These are phyloP conservation scores for Eonycteris spelaea DNA, from an alignment of 2,113 vertebrate species.

Conservation along the genomic window DNA sequence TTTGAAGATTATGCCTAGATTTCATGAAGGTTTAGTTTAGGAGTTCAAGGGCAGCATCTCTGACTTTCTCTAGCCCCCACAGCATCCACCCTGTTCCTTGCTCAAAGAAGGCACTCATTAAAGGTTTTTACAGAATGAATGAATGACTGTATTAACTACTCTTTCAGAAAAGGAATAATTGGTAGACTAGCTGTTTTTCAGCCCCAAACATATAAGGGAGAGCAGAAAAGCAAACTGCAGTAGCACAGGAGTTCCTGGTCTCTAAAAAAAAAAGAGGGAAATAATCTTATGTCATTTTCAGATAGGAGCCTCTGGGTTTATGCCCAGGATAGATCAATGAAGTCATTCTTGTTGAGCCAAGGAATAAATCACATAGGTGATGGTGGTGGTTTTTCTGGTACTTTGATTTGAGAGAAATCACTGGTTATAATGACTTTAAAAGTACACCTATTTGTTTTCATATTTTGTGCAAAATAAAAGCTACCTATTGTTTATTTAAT, in stretches of 20 bases:
- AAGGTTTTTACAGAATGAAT: not conserved
- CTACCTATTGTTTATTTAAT: not conserved
- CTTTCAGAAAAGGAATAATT: not conserved
- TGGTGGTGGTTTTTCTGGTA: not conserved
- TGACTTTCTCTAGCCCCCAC: not conserved
- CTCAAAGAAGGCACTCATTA: not conserved
- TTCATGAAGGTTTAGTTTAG: not conserved
- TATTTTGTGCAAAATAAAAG: not conserved
- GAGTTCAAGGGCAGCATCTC: rapidly evolving
- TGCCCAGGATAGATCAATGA: not conserved
- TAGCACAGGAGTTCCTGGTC: not conserved
- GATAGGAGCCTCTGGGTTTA: not conserved
- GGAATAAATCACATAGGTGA: not conserved
- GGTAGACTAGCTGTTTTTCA: not conserved
- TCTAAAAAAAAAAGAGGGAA: not conserved
- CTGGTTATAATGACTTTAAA: not conserved
- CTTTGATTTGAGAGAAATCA: not conserved
- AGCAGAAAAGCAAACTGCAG: not conserved
- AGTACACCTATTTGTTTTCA: not conserved
- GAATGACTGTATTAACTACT: not conserved
- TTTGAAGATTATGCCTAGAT: not conserved
- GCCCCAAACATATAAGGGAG: not conserved
- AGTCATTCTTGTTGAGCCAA: not conserved
- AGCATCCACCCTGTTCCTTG: not conserved
- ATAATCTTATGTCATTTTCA: not conserved